Base-by-base conservation (phyloP, 2,797 vertebrate species). In the Darevskia nairensis region DNA sequence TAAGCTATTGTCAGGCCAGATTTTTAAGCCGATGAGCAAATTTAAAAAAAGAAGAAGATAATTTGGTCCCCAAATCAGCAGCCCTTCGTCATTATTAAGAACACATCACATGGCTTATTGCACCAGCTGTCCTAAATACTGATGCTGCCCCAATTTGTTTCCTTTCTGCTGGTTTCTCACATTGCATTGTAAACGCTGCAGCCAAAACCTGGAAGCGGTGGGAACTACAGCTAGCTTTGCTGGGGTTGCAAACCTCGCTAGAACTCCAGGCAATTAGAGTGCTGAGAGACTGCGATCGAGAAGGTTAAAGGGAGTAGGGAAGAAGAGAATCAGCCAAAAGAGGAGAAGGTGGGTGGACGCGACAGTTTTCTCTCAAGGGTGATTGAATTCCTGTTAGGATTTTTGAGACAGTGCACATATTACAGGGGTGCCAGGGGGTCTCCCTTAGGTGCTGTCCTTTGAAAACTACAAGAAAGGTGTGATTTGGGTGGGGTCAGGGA, bases 41-140 rank as follows among this genome's bases (percentile, higher is more conserved):
- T 76, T 59, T 39, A 61, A n/a, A 41, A 82, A n/a, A 27, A 25
- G 39, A 41, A 17, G 32, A 35, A 69, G 35, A 77, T 59, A 32
- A 75, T 13, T 92, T 91, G n/a, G 17, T 87, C 68, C 77, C 89
- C 23, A 88, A 89, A 87, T 66, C 50, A 69, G 68, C 87, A 89
- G 2, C n/a, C 44, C 8, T 25, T 87, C 1, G 0, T 87, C 89
- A 86, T 88, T 85, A 39, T 88, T 87, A 88, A 89, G 83, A 82
- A 59, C 15, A 80, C 77, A 39, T 7, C 7, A 27, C 23, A 8
- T 83, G 11, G 55, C 82, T 84, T 64, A 69, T 41, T 81, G 44
- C 84, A 71, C 46, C 29, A 11, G 13, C 44, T 89, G 71, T 83
- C 32, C 61, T 88, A 89, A 90, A 80, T 89, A 89, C 77, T 81